A percentile compares a stretch with the other conserved stretches of the same genome.
Conservation (phyloP, 1,140 invertebrate species). For the Caenorhabditis tropicalis region DNA sequence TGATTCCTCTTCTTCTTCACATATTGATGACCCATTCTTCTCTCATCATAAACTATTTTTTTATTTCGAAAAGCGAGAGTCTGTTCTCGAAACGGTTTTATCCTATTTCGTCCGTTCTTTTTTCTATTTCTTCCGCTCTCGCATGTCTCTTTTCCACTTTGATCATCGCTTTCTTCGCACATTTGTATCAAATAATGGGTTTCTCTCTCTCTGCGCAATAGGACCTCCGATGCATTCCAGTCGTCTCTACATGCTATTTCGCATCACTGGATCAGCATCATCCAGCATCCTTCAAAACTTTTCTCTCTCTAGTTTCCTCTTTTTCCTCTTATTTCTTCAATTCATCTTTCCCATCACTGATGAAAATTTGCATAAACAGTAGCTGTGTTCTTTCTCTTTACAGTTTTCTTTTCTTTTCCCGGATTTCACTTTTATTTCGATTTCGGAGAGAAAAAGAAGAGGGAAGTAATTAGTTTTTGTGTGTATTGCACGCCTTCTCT, state of each 20-base stretch:
- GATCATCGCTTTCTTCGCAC: neutral
- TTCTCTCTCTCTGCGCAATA: constrained; percentile 4
- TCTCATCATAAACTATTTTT: neutral
- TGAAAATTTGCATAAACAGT: constrained; percentile 42
- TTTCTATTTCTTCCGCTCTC: neutral
- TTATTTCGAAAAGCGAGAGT: neutral
- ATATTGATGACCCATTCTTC: neutral
- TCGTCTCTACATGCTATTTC: constrained; percentile 10
- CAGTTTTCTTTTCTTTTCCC: neutral
- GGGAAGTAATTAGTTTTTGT: constrained; percentile 3
- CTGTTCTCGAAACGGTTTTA: neutral
- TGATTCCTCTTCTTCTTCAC: no score
- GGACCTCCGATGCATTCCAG: constrained; percentile 19
- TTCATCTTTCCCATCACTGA: neutral
- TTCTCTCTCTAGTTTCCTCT: neutral
- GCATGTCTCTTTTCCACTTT: neutral
- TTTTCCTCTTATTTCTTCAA: neutral
- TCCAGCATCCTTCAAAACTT: constrained; percentile 36
- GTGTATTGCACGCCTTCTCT: neutral
- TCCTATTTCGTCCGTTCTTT: neutral
- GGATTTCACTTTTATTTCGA: constrained; percentile 4
- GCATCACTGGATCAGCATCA: constrained; percentile 41
- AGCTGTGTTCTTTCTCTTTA: neutral
- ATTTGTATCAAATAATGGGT: constrained; percentile 43
- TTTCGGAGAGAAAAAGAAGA: neutral